A percentile compares a stretch with the other conserved stretches of the same genome.
These are phyloP conservation scores for Mobula birostris DNA, from an alignment of 2,113 vertebrate genomes.

Conservation along the genomic window DNA sequence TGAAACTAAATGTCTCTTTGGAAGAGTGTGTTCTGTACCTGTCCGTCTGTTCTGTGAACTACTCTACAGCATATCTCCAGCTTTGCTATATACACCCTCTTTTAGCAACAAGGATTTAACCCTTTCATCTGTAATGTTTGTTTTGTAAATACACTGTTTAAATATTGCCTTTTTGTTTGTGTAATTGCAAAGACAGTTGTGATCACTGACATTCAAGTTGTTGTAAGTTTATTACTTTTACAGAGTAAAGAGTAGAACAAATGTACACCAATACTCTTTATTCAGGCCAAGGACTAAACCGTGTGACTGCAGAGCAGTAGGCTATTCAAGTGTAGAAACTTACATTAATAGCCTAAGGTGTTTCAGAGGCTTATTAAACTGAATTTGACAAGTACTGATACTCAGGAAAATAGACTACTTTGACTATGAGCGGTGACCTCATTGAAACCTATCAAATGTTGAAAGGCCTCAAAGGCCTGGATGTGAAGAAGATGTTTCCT, in stretches of 20 bases:
- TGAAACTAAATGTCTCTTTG: background rate
- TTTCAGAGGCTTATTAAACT: background rate
- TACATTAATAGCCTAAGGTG: background rate
- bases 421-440: background rate
- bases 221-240: background rate
- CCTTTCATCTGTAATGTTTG: background rate
- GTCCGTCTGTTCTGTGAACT: background rate
- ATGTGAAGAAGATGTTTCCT: too few relatives aligned
- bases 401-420: background rate
- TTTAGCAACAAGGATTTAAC: conserved; percentile 16
- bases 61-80: conserved; percentile 6
- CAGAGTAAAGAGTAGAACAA: background rate
- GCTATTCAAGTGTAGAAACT: background rate
- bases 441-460: too few relatives aligned
- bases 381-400: background rate
- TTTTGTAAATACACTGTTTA: conserved; percentile 31
- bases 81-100: conserved; percentile 16
- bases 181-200: background rate
- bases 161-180: conserved; percentile 2
- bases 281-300: background rate
- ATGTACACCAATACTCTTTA: background rate
- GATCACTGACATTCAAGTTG: background rate
- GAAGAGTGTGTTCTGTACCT: background rate
- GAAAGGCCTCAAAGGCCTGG: too few relatives aligned
- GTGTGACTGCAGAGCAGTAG: background rate